phyloP scores from a whole-genome alignment of 2,113 vertebrate genomes.

The Ophthalmolycus amberensis region DNA sequence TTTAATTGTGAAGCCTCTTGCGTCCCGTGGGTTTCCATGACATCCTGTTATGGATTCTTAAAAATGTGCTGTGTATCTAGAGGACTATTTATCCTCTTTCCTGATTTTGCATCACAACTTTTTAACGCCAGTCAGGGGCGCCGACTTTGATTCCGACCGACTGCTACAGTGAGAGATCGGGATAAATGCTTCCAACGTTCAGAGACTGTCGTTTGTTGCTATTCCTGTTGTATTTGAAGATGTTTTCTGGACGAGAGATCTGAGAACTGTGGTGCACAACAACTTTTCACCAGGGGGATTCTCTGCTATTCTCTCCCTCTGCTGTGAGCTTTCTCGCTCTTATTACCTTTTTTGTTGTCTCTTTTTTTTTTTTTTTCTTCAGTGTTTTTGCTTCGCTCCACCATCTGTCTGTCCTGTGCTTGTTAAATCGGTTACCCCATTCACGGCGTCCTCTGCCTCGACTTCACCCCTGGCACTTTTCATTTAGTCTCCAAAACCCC shows the following conservation, averaged over 20 bases:
- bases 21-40: neutral
- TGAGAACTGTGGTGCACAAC: slow-evolving; percentile 52
- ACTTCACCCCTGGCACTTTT: slow-evolving; percentile 66
- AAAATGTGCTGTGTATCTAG: slow-evolving; percentile 4
- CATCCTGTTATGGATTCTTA: slow-evolving; percentile 20
- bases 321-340: slow-evolving; percentile 46
- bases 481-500: slow-evolving; percentile 61
- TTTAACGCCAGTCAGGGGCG: slow-evolving; percentile 34
- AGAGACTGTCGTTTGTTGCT: slow-evolving; percentile 37
- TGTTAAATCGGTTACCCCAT: slow-evolving; percentile 64
- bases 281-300: slow-evolving; percentile 66
- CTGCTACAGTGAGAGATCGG: slow-evolving; percentile 38
- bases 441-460: slow-evolving; percentile 47
- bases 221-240: slow-evolving; percentile 64
- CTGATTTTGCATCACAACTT: slow-evolving; percentile 47
- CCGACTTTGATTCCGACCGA: slow-evolving; percentile 44
- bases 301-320: slow-evolving; percentile 48
- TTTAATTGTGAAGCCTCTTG: slow-evolving; percentile 25
- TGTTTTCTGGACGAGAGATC: slow-evolving; percentile 66
- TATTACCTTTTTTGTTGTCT: slow-evolving; percentile 58
- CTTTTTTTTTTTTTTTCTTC: slow-evolving; percentile 1
- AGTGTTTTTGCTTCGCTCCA: slow-evolving; percentile 35
- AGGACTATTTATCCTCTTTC: slow-evolving; percentile 2
- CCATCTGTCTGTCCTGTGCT: slow-evolving; percentile 70
- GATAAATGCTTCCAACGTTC: slow-evolving; percentile 51